Base-by-base conservation (phyloP, 2,113 vertebrate species). In the Puffinus mauretanicus region DNA sequence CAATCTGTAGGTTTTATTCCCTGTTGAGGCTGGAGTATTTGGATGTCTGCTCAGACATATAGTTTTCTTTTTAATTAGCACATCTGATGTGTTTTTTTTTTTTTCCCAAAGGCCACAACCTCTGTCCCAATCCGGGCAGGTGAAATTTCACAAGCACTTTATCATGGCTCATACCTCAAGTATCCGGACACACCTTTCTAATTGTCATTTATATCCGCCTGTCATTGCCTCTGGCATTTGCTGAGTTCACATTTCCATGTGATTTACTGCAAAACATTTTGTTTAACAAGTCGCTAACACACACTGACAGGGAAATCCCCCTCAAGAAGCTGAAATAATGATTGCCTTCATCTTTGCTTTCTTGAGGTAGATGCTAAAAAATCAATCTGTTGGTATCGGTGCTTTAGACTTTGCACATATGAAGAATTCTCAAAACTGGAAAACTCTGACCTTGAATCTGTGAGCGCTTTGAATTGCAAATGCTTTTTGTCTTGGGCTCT, bases 101-200 rank as follows among this genome's bases (percentile, higher is more conserved):
- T 40, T 16, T 18, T 40, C 24, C 58, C 26, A 46, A 87, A 75
- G 89, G 82, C 93, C 90, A 72, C 92, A 96, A 93, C 95, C 90
- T 88, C 95, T 82, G 89, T 92, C 86, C 84, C 82, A 91, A 34
- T 86, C 19, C 0, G 2, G 54, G 79, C 94, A 97, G 95, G 94
- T 96, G 91, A 84, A 95, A 84, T 96, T 97, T 97, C 94, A 79
- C 69, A 95, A 91, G 90, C 79, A 11, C 52, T 92, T 96, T 86
- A 91, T 94, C 90, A n/a, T 93, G 93, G 95, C 91, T 97, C 96
- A 98, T 97, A 77, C 83, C 83, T 83, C 80, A 97, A 90, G 91
- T 83, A 97, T 97, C 94, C 36, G 36, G 96, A 95, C 97, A 96
- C 97, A 69, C 97, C 96, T 97, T 93, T 84, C 62, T 97, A 96